Conservation (phyloP, 2,888 invertebrate species). For the Theodoxus fluviatilis region DNA sequence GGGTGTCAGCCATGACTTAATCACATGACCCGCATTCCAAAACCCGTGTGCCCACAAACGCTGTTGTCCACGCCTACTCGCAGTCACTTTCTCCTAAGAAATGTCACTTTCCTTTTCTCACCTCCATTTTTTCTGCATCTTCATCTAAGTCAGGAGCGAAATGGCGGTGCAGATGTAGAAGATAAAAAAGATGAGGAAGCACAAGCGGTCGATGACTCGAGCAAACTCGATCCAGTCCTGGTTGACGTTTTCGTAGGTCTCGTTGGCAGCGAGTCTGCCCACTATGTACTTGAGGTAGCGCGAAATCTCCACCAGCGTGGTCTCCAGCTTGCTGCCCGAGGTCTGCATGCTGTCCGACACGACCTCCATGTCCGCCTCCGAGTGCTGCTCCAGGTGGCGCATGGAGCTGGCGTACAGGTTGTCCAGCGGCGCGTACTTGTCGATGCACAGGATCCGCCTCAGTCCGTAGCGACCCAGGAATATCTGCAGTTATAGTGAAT, state of each 20-base stretch:
- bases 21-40: too few relatives aligned
- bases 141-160: constrained; percentile 27
- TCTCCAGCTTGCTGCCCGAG: too few relatives aligned
- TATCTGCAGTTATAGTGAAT: constrained; percentile 27
- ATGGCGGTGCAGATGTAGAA: constrained; percentile 34
- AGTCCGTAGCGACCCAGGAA: constrained; percentile 33
- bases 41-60: too few relatives aligned
- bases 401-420: constrained; percentile 32
- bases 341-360: too few relatives aligned
- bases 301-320: constrained; percentile 26
- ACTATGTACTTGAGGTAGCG: constrained; percentile 32
- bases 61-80: too few relatives aligned
- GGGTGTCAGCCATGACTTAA: too few relatives aligned
- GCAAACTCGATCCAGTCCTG: constrained; percentile 38
- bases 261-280: constrained; percentile 35
- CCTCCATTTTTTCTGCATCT: neutral
- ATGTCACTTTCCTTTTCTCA: neutral
- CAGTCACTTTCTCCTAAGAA: neutral
- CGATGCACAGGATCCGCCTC: constrained; percentile 34
- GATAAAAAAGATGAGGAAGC: constrained; percentile 33
- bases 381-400: too few relatives aligned
- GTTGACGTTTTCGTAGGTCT: constrained; percentile 30
- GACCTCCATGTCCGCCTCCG: too few relatives aligned
- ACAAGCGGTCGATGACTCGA: constrained; percentile 34
- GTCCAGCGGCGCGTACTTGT: constrained; percentile 32